phyloP scores from a whole-genome alignment of 2,113 vertebrate genomes.

The Promerops cafer region DNA sequence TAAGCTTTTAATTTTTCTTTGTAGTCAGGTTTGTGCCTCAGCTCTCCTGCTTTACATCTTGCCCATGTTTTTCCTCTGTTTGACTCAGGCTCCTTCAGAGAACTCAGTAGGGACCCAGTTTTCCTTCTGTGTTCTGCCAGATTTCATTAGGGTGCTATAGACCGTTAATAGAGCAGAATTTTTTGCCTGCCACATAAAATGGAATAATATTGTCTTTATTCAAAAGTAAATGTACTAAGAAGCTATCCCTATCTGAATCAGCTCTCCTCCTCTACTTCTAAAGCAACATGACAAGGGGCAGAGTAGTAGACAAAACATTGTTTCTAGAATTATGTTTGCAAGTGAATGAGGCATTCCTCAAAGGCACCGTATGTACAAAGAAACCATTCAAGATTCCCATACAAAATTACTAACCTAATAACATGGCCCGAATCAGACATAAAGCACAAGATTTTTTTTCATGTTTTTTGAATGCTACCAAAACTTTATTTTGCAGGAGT shows the following conservation, averaged over 20 bases:
- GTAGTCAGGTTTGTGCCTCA: not conserved
- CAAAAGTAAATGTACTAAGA: not conserved
- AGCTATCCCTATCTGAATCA: not conserved
- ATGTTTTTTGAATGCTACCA: not conserved
- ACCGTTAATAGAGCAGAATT: not conserved
- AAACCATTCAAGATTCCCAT: not conserved
- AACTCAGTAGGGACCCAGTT: not conserved
- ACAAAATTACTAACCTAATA: not conserved
- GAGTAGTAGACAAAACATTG: not conserved
- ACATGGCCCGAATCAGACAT: not conserved
- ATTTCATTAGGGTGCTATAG: slow-evolving; percentile 3
- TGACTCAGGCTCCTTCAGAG: not conserved
- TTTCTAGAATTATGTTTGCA: not conserved
- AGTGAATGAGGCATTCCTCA: not conserved
- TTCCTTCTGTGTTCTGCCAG: slow-evolving; percentile 18
- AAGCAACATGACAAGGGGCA: not conserved
- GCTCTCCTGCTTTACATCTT: not conserved
- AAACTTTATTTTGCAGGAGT: not conserved
- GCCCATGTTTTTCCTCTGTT: not conserved
- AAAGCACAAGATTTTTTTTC: not conserved
- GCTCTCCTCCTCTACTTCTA: not conserved
- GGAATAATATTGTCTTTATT: not conserved
- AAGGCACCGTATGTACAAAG: rapidly evolving
- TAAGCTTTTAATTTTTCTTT: not conserved
- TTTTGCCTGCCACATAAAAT: not conserved